Percentiles rank a stretch among this genome's conserved stretches.
Evolutionary conservation across 53 echinoderm and acorn worm genomes (phyloP).

Genomic region (Henricia sp.): DNA sequence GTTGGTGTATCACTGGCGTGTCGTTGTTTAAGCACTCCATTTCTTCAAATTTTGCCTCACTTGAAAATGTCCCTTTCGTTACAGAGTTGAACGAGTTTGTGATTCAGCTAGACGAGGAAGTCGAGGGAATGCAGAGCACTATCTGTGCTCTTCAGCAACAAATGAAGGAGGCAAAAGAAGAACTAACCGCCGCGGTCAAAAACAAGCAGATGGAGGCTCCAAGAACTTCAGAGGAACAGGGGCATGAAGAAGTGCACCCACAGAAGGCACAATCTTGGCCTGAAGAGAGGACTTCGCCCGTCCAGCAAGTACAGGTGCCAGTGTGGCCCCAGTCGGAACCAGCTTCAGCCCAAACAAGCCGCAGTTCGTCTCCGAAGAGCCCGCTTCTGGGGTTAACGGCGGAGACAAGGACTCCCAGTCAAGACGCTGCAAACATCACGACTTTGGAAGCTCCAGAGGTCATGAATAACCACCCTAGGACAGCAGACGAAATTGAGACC

Average conservation of each 20-base stretch:
- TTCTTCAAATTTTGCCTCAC: neutral
- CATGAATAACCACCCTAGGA: neutral
- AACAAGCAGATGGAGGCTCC: slow-evolving; percentile 33
- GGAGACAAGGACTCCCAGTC: slow-evolving; percentile 26
- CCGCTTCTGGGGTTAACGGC: neutral
- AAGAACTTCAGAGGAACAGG: slow-evolving; percentile 3
- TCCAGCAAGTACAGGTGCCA: neutral
- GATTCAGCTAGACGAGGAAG: slow-evolving; percentile 94
- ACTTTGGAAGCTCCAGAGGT: neutral
- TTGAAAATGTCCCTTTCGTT: neutral
- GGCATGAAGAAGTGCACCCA: slow-evolving; percentile 5
- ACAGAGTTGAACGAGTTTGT: slow-evolving; percentile 99
- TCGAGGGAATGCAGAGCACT: slow-evolving; percentile 98
- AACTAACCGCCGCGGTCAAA: slow-evolving; percentile 57
- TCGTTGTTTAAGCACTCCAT: no score
- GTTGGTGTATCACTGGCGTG: no score
- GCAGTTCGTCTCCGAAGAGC: slow-evolving; percentile 17
- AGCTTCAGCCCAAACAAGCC: neutral
- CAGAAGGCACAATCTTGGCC: neutral
- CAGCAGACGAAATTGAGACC: slow-evolving; percentile 9
- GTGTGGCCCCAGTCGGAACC: slow-evolving; percentile 11
- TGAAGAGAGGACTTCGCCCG: neutral
- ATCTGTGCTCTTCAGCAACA: slow-evolving; percentile 95
- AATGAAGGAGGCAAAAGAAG: slow-evolving; percentile 83
- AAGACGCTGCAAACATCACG: neutral